Percentiles rank a stretch among this genome's conserved stretches.
These are phyloP conservation scores for Orthosia gracilis DNA, from an alignment of 2,888 invertebrate species.

Conservation along the genomic window DNA sequence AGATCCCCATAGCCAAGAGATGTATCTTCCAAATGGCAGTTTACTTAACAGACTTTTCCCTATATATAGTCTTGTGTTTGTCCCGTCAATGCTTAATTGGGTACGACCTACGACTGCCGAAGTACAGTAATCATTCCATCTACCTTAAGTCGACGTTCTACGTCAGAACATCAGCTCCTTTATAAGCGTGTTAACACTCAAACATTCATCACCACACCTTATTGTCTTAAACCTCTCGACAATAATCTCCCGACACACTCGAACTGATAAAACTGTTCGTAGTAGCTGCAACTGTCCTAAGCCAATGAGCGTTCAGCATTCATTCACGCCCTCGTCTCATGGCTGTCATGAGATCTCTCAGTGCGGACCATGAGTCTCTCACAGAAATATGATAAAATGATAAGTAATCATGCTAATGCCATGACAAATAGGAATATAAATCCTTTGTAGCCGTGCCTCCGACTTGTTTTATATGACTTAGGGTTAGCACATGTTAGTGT, in stretches of 20 bases:
- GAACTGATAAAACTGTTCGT: slow-evolving; percentile 50
- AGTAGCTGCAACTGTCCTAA: slow-evolving; percentile 52
- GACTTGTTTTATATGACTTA: slow-evolving; percentile 40
- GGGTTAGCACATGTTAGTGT: slow-evolving; percentile 45
- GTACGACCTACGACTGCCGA: background rate
- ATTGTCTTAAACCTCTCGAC: slow-evolving; percentile 33
- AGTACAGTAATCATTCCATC: background rate
- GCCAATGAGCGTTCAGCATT: slow-evolving; percentile 75
- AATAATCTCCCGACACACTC: slow-evolving; percentile 57
- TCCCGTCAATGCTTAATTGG: background rate
- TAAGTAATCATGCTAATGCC: slow-evolving; percentile 74
- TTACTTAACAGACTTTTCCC: background rate
- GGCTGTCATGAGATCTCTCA: slow-evolving; percentile 78
- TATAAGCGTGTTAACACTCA: slow-evolving; percentile 4
- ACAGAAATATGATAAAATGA: slow-evolving; percentile 69
- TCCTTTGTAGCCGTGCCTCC: slow-evolving; percentile 79
- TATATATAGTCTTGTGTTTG: no score
- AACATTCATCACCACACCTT: slow-evolving; percentile 18
- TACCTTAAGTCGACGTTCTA: background rate
- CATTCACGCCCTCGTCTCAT: slow-evolving; percentile 85
- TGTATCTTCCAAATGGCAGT: background rate
- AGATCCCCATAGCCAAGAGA: background rate
- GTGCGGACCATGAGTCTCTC: slow-evolving; percentile 72
- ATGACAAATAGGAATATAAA: slow-evolving; percentile 74
- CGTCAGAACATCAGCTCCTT: background rate